phyloP scores from a whole-genome alignment of 1,140 invertebrate genomes.

The Himalopsyche phryganea region DNA sequence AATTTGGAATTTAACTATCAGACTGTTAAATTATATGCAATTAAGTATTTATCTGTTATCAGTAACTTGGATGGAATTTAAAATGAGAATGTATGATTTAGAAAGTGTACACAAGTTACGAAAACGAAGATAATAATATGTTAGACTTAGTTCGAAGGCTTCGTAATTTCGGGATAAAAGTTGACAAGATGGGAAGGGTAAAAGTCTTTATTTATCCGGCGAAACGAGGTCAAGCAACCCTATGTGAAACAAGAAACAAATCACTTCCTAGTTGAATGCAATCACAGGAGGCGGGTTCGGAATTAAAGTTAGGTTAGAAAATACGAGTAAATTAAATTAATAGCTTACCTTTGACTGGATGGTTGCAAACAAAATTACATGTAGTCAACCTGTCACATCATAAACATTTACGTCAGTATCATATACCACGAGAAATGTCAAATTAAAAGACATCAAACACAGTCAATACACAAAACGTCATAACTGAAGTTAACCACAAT shows the following conservation, averaged over 20 bases:
- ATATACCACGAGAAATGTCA: conserved; percentile 17
- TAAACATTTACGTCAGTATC: conserved; percentile 14
- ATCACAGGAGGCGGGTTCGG: neutral
- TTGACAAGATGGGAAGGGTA: neutral
- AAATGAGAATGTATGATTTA: too few species aligned
- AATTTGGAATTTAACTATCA: too few species aligned
- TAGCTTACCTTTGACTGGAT: conserved; percentile 13
- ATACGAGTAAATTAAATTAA: neutral
- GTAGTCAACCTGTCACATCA: conserved; percentile 17
- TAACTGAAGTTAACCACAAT: conserved; percentile 13
- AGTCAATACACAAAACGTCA: conserved; percentile 24
- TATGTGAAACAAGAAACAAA: conserved; percentile 1
- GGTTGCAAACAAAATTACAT: neutral
- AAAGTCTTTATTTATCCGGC: neutral
- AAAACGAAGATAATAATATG: too few species aligned
- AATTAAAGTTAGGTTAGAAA: conserved; percentile 16
- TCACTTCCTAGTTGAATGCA: conserved; percentile 11
- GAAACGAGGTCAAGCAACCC: conserved; percentile 20
- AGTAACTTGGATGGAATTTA: too few species aligned
- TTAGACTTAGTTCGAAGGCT: too few species aligned
- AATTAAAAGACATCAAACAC: conserved; percentile 22
- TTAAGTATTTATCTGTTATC: too few species aligned
- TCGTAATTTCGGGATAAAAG: neutral
- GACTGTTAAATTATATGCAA: too few species aligned
- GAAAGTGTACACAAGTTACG: too few species aligned